phyloP scores from a whole-genome alignment of 2,888 invertebrate genomes.

The Harpagoxenus sublaevis region DNA sequence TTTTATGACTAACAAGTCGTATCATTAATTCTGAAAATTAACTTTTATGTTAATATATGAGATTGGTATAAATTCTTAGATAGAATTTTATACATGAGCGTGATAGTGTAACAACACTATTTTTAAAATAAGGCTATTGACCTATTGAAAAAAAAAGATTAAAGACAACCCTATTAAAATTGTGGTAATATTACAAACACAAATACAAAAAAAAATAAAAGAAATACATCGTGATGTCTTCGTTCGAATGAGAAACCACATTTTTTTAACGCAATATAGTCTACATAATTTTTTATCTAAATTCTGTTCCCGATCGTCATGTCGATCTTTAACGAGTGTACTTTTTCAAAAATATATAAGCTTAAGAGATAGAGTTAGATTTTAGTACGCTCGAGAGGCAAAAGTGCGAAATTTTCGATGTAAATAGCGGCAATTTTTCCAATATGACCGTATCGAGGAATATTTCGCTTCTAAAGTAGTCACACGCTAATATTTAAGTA shows the following conservation, averaged over 20 bases:
- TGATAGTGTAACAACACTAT: background rate
- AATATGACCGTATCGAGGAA: conserved; percentile 53
- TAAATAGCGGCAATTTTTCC: conserved; percentile 61
- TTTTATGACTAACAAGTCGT: conserved; percentile 3
- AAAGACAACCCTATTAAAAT: background rate
- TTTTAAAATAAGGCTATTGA: conserved; percentile 12
- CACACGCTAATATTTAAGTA: conserved; percentile 62
- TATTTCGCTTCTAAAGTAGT: conserved; percentile 62
- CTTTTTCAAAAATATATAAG: conserved; percentile 59
- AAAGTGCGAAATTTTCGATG: conserved; percentile 57
- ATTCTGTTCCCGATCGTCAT: conserved; percentile 47
- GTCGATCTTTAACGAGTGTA: conserved; percentile 44
- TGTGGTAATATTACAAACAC: conserved; percentile 1
- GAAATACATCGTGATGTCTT: conserved; percentile 17
- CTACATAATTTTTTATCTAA: conserved; percentile 58
- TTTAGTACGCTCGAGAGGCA: conserved; percentile 48
- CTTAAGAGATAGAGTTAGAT: conserved; percentile 55
- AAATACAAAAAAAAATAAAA: background rate
- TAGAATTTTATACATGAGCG: conserved; percentile 4
- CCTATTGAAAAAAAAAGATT: conserved; percentile 1
- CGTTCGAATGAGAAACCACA: conserved; percentile 56
- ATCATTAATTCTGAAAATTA: conserved; percentile 8
- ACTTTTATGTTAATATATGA: conserved; percentile 4
- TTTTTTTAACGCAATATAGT: conserved; percentile 60
- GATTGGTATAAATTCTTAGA: conserved; percentile 20